Evolutionary conservation across 2,113 vertebrate species (phyloP).

Genomic region (Felis catus): F.catus_Fca126_mat1.0 CM031414.1:1904501-1905000

Average conservation of each 20-base stretch:
- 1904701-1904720: neutral
- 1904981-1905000: no score
- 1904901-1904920: neutral
- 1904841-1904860: neutral
- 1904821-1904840: neutral
- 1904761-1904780: no score
- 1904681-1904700: neutral
- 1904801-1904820: neutral
- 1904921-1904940: neutral
- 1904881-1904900: neutral
- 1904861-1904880: neutral
- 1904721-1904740: rapidly evolving
- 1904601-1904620: neutral
- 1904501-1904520: neutral
- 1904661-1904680: neutral
- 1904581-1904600: neutral
- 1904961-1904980: rapidly evolving
- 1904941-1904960: neutral
- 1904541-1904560: neutral
- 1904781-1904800: neutral
- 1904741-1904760: neutral
- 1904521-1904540: neutral
- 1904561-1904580: neutral
- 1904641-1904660: neutral
- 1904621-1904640: neutral